Evolutionary conservation across 2,888 invertebrate genomes (phyloP).

Genomic region (Drosophila borborema): DNA sequence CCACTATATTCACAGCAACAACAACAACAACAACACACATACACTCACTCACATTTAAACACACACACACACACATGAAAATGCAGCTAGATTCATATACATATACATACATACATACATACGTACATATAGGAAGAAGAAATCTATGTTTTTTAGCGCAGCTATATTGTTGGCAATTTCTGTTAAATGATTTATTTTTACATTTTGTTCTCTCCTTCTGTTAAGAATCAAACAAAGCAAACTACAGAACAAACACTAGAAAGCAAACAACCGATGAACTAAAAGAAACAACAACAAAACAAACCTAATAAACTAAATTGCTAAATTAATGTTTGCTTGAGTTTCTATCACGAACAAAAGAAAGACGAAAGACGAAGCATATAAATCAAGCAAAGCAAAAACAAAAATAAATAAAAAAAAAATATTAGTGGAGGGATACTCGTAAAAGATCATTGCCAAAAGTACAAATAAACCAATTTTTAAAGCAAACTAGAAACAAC

Average conservation of each 20-base stretch:
- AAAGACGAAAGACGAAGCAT: constrained; percentile 34
- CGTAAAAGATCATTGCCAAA: constrained; percentile 84
- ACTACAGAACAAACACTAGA: constrained; percentile 61
- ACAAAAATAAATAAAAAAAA: constrained; percentile 23
- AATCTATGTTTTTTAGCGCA: constrained; percentile 68
- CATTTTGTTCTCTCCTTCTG: constrained; percentile 49
- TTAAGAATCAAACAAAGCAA: constrained; percentile 46
- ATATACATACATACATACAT: constrained; percentile 32
- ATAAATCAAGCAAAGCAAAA: constrained; percentile 38
- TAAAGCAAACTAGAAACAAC: constrained; percentile 73
- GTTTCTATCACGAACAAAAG: constrained; percentile 49
- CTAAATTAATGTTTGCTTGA: constrained; percentile 67
- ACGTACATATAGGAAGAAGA: constrained; percentile 21
- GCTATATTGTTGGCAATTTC: constrained; percentile 61
- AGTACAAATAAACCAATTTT: constrained; percentile 84
- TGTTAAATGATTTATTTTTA: constrained; percentile 66
- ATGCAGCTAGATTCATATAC: constrained; percentile 67
- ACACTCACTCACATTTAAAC: constrained; percentile 32
- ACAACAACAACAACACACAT: constrained; percentile 20
- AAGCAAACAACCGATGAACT: constrained; percentile 35
- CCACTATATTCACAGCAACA: constrained; percentile 38
- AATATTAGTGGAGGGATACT: constrained; percentile 75
- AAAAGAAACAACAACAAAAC: constrained; percentile 20
- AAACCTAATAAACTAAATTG: constrained; percentile 45
- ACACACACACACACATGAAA: constrained; percentile 27